These are phyloP conservation scores for Oryzias dopingdopingensis DNA, from an alignment of 2,797 vertebrate genomes.

Conservation along the genomic window DNA sequence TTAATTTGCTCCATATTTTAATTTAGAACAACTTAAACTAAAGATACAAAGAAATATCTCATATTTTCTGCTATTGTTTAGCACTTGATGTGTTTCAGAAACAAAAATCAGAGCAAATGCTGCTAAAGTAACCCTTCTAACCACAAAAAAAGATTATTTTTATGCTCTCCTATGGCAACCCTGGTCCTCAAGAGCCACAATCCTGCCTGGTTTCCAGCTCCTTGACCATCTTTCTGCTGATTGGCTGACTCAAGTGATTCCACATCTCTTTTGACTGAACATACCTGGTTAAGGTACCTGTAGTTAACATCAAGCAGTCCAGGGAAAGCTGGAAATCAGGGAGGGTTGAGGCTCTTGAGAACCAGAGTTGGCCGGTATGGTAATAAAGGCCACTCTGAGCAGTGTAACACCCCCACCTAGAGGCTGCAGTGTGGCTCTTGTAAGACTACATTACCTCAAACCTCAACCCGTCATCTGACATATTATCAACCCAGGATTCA, in stretches of 20 bases:
- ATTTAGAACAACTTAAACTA: not conserved
- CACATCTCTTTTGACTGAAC: no score
- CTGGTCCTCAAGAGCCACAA: no score
- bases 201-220: no score
- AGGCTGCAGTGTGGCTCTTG: constrained; percentile 38
- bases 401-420: constrained; percentile 70
- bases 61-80: not conserved
- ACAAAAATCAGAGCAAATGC: constrained; percentile 19
- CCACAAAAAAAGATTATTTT: constrained; percentile 44
- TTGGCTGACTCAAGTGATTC: no score
- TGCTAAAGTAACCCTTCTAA: constrained; percentile 39
- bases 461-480: not conserved
- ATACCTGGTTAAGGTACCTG: no score
- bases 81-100: constrained; percentile 13
- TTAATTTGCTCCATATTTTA: not conserved
- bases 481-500: no score
- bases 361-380: constrained; percentile 1
- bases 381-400: constrained; percentile 37
- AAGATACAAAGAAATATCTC: not conserved
- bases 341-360: no score
- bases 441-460: constrained; percentile 21
- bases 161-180: constrained; percentile 6
- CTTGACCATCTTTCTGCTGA: no score
- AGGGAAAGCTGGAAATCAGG: no score
- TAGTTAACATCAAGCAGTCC: no score